Conservation (phyloP, 2,888 invertebrate species). For the Agrochola lota region DNA sequence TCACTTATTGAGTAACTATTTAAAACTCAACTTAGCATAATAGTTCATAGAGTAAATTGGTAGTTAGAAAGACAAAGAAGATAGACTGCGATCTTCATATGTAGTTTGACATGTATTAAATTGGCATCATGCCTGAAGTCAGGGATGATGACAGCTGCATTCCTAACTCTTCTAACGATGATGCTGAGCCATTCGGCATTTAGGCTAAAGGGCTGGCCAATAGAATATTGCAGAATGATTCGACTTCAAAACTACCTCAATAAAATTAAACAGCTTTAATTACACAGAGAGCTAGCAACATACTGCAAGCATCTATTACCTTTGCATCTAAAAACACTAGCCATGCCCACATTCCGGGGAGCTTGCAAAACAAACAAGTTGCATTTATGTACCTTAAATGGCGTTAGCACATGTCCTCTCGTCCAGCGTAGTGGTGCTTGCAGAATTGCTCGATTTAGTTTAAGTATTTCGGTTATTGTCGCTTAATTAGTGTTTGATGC, state of each 20-base stretch:
- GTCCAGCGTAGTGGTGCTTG: constrained; percentile 60
- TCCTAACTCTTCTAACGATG: neutral
- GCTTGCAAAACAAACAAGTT: constrained; percentile 76
- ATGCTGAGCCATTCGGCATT: neutral
- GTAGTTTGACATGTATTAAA: neutral
- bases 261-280: constrained; percentile 49
- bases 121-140: constrained; percentile 5
- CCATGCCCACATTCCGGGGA: constrained; percentile 76
- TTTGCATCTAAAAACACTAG: constrained; percentile 68
- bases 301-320: constrained; percentile 47
- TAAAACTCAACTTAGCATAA: neutral
- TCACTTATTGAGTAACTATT: too few relatives aligned
- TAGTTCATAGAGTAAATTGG: neutral
- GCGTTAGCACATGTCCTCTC: constrained; percentile 80
- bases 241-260: constrained; percentile 16
- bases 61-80: neutral
- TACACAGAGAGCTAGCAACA: constrained; percentile 40
- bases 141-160: neutral
- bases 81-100: neutral
- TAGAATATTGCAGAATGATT: constrained; percentile 2
- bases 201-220: neutral
- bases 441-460: constrained; percentile 40
- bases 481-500: constrained; percentile 15
- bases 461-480: constrained; percentile 36
- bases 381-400: constrained; percentile 77